These are phyloP conservation scores for Dromius quadrimaculatus DNA, from an alignment of 2,888 invertebrate species.

Conservation along the genomic window DNA sequence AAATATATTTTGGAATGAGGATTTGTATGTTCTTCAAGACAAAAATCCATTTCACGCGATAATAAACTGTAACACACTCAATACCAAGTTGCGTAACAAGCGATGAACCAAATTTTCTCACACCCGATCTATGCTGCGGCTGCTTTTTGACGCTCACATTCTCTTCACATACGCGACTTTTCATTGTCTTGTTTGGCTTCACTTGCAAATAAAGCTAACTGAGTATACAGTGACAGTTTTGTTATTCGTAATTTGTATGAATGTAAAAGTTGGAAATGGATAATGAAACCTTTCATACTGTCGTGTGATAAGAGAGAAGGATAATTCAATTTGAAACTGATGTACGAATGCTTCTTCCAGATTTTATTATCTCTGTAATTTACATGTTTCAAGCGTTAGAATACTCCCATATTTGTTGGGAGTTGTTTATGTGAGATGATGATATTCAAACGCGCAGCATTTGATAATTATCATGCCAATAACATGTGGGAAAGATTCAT, in stretches of 20 bases:
- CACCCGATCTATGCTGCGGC: conserved; percentile 16
- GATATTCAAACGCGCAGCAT: no score
- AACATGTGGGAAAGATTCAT: no score
- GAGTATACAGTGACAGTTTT: conserved; percentile 30
- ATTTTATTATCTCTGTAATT: conserved; percentile 4
- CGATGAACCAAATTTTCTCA: conserved; percentile 44
- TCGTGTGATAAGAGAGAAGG: no score
- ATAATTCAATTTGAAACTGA: no score
- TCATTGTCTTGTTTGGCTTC: conserved; percentile 43
- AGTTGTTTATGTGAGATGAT: no score
- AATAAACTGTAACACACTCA: conserved; percentile 43
- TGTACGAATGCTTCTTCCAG: neutral
- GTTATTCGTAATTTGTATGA: conserved; percentile 14
- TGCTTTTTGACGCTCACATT: conserved; percentile 20
- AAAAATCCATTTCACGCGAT: no score
- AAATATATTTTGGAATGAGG: no score
- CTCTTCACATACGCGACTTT: neutral
- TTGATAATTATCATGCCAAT: no score
- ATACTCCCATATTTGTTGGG: no score
- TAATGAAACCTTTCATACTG: conserved; percentile 8
- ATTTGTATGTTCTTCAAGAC: no score
- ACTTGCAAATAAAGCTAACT: conserved; percentile 28
- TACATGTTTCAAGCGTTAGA: no score
- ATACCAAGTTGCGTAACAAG: conserved; percentile 44
- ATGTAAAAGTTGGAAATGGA: conserved; percentile 35